Evolutionary conservation across 1,140 invertebrate species (phyloP).

Genomic region (Drosophila burlai): DNA sequence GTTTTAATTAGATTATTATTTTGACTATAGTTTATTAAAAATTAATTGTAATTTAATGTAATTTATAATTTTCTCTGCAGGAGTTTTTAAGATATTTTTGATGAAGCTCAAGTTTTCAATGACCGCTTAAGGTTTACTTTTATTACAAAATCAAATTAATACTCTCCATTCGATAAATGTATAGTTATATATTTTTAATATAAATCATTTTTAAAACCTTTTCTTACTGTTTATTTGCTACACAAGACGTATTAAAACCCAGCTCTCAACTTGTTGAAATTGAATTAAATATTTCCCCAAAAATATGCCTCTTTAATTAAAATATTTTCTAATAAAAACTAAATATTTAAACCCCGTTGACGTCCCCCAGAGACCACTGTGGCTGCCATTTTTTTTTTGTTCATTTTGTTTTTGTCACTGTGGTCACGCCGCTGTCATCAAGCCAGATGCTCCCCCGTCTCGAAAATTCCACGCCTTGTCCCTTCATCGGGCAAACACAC

Average conservation of each 20-base stretch:
- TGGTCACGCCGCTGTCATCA: constrained; percentile 65
- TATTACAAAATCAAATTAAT: too few relatives aligned
- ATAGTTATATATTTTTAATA: too few relatives aligned
- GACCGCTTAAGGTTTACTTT: too few relatives aligned
- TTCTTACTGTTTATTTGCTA: too few relatives aligned
- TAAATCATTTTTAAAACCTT: neutral
- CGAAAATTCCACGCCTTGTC: constrained; percentile 17
- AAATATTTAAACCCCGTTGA: neutral
- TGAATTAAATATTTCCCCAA: neutral
- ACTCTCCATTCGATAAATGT: too few relatives aligned
- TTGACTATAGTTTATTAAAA: neutral
- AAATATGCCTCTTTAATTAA: neutral
- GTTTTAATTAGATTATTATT: too few relatives aligned
- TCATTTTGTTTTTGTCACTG: constrained; percentile 50
- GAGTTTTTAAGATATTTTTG: neutral
- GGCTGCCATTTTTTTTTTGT: constrained; percentile 27
- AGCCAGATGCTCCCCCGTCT: constrained; percentile 22
- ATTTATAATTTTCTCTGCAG: neutral
- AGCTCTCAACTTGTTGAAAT: neutral
- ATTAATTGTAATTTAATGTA: too few relatives aligned
- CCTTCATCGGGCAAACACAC: constrained; percentile 28
- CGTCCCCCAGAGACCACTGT: constrained; percentile 19
- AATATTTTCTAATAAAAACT: neutral
- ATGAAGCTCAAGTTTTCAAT: neutral
- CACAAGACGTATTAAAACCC: neutral